Conservation (phyloP, 30 jellyfish, hydroid and myxozoan species). For the Calvadosia cruxmelitensis region DNA sequence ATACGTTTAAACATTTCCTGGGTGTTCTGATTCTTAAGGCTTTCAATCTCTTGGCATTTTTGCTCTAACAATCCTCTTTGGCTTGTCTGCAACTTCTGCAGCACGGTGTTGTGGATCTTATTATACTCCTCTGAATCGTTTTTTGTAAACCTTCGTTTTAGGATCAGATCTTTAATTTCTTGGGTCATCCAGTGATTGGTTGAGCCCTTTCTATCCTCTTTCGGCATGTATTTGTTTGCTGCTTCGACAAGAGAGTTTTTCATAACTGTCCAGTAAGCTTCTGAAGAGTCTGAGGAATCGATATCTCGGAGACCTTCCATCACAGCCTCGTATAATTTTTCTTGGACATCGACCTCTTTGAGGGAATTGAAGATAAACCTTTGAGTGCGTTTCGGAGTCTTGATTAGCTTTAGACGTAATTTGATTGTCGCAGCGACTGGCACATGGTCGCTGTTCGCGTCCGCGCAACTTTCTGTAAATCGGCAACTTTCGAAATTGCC, state of each 20-base stretch:
- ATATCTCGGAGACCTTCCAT: no score
- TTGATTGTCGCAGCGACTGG: slow-evolving; percentile 8
- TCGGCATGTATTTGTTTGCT: neutral
- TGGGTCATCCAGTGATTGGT: neutral
- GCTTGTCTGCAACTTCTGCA: neutral
- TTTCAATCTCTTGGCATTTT: slow-evolving; percentile 9
- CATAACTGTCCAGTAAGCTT: no score
- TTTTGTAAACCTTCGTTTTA: neutral
- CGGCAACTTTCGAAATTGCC: neutral
- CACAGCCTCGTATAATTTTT: neutral
- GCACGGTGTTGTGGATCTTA: neutral
- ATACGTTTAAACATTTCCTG: neutral
- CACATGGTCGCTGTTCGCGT: slow-evolving; percentile 15
- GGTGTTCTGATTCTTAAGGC: neutral
- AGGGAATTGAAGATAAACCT: neutral
- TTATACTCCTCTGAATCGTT: neutral
- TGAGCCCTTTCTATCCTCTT: neutral
- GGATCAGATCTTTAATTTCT: slow-evolving; percentile 2
- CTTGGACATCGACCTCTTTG: neutral
- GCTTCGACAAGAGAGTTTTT: no score
- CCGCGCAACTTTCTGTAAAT: slow-evolving; percentile 5
- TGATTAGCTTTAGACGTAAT: neutral
- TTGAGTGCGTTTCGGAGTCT: neutral
- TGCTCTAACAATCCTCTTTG: slow-evolving; percentile 1
- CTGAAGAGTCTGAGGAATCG: no score